Evolutionary conservation across 2,113 vertebrate species (phyloP).

Genomic region (Anguilla japonica): DNA sequence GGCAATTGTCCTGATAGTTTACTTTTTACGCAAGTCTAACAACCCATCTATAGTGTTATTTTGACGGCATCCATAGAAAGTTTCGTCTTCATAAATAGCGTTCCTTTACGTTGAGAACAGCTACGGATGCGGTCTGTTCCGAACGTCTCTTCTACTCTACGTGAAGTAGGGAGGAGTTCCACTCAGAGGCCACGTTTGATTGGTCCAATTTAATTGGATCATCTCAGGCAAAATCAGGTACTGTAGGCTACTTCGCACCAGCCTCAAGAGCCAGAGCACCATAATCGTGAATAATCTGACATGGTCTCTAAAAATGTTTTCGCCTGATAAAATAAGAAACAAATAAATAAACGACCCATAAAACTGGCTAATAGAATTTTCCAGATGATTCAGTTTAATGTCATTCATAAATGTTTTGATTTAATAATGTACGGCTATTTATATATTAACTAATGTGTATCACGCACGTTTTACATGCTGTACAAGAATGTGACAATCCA

Average conservation of each 20-base stretch:
- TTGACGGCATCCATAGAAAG: not conserved
- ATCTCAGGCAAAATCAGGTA: not conserved
- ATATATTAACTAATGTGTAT: no score
- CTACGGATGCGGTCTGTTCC: not conserved
- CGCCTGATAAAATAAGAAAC: no score
- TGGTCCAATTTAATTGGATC: not conserved
- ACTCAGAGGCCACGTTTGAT: constrained; percentile 7
- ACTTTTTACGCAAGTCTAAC: not conserved
- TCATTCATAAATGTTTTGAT: no score
- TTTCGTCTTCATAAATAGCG: not conserved
- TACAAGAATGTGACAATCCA: no score
- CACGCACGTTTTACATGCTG: no score
- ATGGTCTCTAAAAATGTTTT: not conserved
- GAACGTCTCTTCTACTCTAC: constrained; percentile 2
- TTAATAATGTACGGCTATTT: no score
- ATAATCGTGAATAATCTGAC: not conserved
- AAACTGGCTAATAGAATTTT: no score
- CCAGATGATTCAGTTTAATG: no score
- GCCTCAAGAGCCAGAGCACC: not conserved
- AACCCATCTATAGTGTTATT: not conserved
- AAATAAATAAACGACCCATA: no score
- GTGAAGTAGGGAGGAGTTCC: constrained; percentile 17
- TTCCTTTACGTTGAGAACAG: not conserved
- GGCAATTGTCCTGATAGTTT: not conserved
- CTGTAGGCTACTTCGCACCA: no score